A percentile compares a stretch with the other conserved stretches of the same genome.
Evolutionary conservation across 1,140 invertebrate genomes (phyloP).

Genomic region (Papilio xuthus): DNA sequence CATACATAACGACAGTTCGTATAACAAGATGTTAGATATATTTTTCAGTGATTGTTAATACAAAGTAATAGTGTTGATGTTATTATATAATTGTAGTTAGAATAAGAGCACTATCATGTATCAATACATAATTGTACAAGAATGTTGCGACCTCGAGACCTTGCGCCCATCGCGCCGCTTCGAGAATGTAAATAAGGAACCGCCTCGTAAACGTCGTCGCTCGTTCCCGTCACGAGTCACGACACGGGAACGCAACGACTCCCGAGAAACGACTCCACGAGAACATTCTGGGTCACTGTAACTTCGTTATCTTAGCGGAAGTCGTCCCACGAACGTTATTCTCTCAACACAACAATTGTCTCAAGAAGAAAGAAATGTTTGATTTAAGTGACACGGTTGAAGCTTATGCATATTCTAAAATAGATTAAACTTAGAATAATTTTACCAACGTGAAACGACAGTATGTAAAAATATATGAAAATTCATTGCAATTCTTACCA

Average conservation of each 20-base stretch:
- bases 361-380: not conserved
- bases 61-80: too few relatives aligned
- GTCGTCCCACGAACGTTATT: not conserved
- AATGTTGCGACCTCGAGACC: not conserved
- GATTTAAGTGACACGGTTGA: not conserved
- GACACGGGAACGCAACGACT: not conserved
- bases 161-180: not conserved
- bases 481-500: too few relatives aligned
- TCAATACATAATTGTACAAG: not conserved
- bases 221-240: not conserved
- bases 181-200: not conserved
- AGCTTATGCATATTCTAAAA: not conserved
- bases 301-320: constrained; percentile 10
- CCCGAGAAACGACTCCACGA: not conserved
- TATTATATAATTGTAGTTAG: too few relatives aligned
- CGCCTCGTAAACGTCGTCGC: constrained; percentile 4
- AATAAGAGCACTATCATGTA: too few relatives aligned
- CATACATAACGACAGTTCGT: too few relatives aligned
- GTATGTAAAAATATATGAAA: too few relatives aligned
- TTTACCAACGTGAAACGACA: too few relatives aligned
- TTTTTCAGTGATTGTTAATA: too few relatives aligned
- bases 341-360: not conserved
- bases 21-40: too few relatives aligned
- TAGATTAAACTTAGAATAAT: too few relatives aligned
- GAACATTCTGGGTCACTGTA: not conserved